phyloP scores from a whole-genome alignment of 2,797 vertebrate species.

The Podarcis siculus region DNA sequence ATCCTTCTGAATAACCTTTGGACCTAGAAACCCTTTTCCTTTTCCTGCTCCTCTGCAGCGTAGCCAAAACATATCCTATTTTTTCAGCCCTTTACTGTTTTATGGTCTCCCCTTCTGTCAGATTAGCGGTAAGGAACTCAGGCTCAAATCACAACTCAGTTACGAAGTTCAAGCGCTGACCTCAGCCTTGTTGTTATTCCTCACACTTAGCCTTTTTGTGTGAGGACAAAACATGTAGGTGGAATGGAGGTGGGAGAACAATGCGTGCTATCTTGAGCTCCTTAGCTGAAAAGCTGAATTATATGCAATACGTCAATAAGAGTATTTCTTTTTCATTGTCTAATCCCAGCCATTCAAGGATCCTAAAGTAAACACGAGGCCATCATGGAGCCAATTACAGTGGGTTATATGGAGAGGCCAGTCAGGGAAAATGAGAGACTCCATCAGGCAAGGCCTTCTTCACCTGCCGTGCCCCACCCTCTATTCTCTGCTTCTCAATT shows the following conservation, averaged over 20 bases:
- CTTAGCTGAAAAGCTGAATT: background rate
- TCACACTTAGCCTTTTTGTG: background rate
- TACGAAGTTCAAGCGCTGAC: background rate
- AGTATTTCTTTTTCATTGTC: background rate
- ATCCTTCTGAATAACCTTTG: background rate
- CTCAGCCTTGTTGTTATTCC: no score
- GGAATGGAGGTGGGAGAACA: background rate
- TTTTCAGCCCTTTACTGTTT: background rate
- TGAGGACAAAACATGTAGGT: background rate
- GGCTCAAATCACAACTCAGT: background rate
- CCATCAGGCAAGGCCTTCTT: no score
- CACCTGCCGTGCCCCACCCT: no score
- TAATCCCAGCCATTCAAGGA: background rate
- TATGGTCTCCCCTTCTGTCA: no score
- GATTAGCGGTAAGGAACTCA: no score
- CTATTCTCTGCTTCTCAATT: no score
- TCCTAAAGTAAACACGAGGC: background rate
- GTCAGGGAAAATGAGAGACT: background rate
- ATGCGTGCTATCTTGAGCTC: background rate
- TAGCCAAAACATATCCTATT: background rate
- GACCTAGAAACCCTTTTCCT: background rate
- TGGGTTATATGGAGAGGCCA: background rate
- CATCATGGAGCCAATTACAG: background rate
- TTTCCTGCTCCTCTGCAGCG: background rate
- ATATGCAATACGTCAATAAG: no score